phyloP scores from a whole-genome alignment of 2,113 vertebrate genomes.

The Dendrocopos noguchii region DNA sequence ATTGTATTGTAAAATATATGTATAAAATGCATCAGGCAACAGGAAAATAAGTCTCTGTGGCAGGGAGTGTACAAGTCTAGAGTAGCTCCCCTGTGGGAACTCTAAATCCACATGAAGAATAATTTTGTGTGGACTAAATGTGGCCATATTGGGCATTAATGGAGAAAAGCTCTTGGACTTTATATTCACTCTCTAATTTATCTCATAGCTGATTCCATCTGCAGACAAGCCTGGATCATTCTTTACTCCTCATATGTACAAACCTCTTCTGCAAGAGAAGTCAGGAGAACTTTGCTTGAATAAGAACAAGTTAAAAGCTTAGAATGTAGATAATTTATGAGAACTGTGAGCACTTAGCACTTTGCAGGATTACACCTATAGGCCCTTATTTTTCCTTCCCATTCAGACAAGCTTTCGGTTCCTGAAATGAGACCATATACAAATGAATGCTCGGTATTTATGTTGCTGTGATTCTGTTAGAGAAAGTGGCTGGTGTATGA shows the following conservation, averaged over 20 bases:
- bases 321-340: not conserved
- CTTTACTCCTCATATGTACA: not conserved
- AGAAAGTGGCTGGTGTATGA: not conserved
- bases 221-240: not conserved
- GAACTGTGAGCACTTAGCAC: not conserved
- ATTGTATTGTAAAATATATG: fast-evolving
- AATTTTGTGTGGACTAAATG: not conserved
- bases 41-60: not conserved
- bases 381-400: not conserved
- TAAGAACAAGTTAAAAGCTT: not conserved
- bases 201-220: not conserved
- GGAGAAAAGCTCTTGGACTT: not conserved
- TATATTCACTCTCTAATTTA: not conserved
- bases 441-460: not conserved
- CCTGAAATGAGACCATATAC: not conserved
- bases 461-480: not conserved
- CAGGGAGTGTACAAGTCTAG: not conserved
- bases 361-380: not conserved
- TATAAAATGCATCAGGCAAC: not conserved
- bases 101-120: not conserved
- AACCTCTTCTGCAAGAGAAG: not conserved
- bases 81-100: not conserved
- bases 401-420: not conserved
- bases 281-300: not conserved
- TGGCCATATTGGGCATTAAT: not conserved